A percentile compares a stretch with the other conserved stretches of the same genome.
These are phyloP conservation scores for Drosophila mercatorum DNA, from an alignment of 2,888 invertebrate species.

Conservation along the genomic window DNA sequence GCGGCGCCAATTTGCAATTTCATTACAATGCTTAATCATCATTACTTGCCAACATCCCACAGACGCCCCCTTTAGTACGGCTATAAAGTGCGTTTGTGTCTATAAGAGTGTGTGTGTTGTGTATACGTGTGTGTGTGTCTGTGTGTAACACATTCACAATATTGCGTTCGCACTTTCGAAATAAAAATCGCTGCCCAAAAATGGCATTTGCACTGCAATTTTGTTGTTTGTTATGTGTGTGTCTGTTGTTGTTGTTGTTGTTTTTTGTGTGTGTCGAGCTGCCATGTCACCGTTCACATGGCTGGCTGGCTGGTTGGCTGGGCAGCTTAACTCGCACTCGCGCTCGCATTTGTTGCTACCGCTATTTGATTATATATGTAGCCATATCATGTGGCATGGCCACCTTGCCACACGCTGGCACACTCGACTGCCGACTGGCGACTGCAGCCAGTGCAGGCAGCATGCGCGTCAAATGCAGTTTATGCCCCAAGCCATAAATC, in stretches of 20 bases:
- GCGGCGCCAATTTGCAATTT: slow-evolving; percentile 78
- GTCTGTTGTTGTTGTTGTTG: not conserved
- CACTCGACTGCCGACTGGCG: slow-evolving; percentile 21
- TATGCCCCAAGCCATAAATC: slow-evolving; percentile 79
- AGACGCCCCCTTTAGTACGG: slow-evolving; percentile 15
- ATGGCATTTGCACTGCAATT: slow-evolving; percentile 57
- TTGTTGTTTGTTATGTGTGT: slow-evolving; percentile 17
- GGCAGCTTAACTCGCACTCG: slow-evolving; percentile 34
- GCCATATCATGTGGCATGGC: slow-evolving; percentile 57
- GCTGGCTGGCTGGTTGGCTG: slow-evolving; percentile 59
- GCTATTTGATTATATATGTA: slow-evolving; percentile 73
- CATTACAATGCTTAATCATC: slow-evolving; percentile 81
- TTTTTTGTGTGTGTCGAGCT: slow-evolving; percentile 37
- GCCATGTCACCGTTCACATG: slow-evolving; percentile 77
- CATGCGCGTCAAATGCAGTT: slow-evolving; percentile 79
- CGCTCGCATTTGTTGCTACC: slow-evolving; percentile 65
- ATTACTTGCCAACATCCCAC: slow-evolving; percentile 55
- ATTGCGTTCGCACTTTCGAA: slow-evolving; percentile 74
- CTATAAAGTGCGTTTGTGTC: slow-evolving; percentile 35
- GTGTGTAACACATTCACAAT: slow-evolving; percentile 61
- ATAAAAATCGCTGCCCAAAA: slow-evolving; percentile 55
- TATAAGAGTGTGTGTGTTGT: slow-evolving; percentile 11
- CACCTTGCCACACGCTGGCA: slow-evolving; percentile 23
- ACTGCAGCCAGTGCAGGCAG: slow-evolving; percentile 19
- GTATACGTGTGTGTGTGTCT: slow-evolving; percentile 3